phyloP scores from a whole-genome alignment of 2,797 vertebrate species.

The Channa striata region DNA sequence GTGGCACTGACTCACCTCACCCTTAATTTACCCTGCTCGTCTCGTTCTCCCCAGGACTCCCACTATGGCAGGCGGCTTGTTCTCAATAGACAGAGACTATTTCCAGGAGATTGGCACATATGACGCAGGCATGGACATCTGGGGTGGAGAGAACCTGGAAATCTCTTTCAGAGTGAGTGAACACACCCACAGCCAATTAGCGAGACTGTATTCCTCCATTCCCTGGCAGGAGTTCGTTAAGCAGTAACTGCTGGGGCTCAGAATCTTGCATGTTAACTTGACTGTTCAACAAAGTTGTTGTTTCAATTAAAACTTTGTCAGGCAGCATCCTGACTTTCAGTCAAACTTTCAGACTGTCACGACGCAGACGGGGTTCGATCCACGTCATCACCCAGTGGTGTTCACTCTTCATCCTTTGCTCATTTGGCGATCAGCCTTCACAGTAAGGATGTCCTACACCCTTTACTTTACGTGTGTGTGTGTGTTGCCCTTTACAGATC shows the following conservation, averaged over 20 bases:
- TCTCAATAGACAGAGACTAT: conserved; percentile 99
- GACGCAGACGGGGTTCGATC: conserved; percentile 29
- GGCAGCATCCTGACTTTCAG: conserved; percentile 30
- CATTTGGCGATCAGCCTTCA: background rate
- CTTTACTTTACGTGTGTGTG: background rate
- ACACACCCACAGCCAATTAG: conserved; percentile 39
- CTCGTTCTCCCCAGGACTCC: conserved; percentile 88
- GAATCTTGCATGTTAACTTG: conserved; percentile 21
- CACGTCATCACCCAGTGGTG: conserved; percentile 33
- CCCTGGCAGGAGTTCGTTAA: conserved; percentile 30
- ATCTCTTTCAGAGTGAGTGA: conserved; percentile 97
- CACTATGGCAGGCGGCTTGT: conserved; percentile 98
- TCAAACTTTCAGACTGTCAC: conserved; percentile 51
- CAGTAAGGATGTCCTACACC: background rate
- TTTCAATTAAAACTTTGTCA: conserved; percentile 43
- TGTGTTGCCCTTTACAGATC: conserved; percentile 86
- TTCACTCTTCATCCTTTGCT: conserved; percentile 20
- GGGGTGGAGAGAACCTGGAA: conserved; percentile 99
- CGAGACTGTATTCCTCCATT: conserved; percentile 54
- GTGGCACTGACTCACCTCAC: conserved; percentile 26
- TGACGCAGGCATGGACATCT: conserved; percentile 99
- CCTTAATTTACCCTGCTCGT: conserved; percentile 25
- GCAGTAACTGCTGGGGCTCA: conserved; percentile 22
- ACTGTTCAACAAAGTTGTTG: conserved; percentile 43
- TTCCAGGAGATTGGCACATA: conserved; percentile 99